These are phyloP conservation scores for Heliothis virescens DNA, from an alignment of 1,140 invertebrate genomes.

Conservation along the genomic window DNA sequence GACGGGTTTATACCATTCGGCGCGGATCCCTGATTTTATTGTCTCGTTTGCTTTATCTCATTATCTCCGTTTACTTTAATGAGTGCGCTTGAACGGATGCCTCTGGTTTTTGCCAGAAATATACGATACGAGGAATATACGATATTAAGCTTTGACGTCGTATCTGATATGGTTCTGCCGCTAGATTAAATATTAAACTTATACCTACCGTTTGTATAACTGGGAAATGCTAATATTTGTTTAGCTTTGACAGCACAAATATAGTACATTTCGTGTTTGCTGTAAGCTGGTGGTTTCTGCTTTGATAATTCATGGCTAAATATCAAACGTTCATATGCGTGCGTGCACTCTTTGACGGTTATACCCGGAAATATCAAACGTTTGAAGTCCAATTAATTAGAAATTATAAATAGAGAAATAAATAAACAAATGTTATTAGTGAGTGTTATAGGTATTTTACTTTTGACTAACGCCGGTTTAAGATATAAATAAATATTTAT, in stretches of 20 bases:
- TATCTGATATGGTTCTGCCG: too few species aligned
- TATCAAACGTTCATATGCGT: too few species aligned
- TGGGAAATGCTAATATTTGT: neutral
- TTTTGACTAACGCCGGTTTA: too few species aligned
- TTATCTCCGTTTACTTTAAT: slow-evolving; percentile 42
- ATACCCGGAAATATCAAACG: too few species aligned
- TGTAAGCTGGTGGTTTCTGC: neutral
- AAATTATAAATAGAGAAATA: too few species aligned
- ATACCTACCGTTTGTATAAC: too few species aligned
- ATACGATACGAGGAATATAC: neutral
- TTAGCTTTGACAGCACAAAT: neutral
- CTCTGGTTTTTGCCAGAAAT: slow-evolving; percentile 19
- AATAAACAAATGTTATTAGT: too few species aligned
- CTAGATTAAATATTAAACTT: too few species aligned
- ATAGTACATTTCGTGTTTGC: neutral
- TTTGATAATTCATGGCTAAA: neutral
- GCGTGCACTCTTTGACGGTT: too few species aligned
- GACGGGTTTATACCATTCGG: slow-evolving; percentile 39
- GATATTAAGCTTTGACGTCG: neutral
- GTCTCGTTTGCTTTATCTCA: slow-evolving; percentile 33
- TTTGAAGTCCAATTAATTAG: too few species aligned
- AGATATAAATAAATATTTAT: too few species aligned
- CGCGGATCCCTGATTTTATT: slow-evolving; percentile 46
- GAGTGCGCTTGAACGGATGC: slow-evolving; percentile 19
- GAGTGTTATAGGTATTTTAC: too few species aligned